Conservation (phyloP, 2,113 vertebrate genomes). For the Coptodon bakossiorum region DNA sequence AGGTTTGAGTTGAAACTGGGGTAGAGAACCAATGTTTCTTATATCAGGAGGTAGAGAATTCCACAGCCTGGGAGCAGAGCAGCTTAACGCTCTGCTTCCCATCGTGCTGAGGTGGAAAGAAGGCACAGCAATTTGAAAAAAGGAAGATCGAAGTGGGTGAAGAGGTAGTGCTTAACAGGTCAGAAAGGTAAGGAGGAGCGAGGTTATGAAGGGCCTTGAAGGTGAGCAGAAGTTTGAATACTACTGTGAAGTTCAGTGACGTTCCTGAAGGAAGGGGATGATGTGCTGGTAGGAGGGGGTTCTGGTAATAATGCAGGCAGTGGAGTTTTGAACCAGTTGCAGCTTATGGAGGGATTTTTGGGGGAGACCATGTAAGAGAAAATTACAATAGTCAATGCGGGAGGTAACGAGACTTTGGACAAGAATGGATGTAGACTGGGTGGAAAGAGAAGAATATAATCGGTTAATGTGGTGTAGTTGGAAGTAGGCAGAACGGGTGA, state of each 20-base stretch:
- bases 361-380: neutral
- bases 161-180: neutral
- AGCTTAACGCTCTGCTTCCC: neutral
- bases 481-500: neutral
- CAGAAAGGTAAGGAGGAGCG: neutral
- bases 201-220: neutral
- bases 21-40: neutral
- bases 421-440: neutral
- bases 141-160: neutral
- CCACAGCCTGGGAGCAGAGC: neutral
- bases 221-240: neutral
- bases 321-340: neutral
- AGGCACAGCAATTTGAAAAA: neutral
- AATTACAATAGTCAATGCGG: neutral
- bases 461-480: neutral
- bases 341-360: neutral
- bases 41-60: neutral
- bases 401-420: neutral
- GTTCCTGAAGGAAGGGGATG: neutral
- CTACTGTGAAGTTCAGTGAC: neutral
- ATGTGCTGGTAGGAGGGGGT: neutral
- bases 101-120: neutral
- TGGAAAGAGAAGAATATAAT: neutral
- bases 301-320: neutral
- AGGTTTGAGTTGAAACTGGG: rapidly evolving